A percentile compares a stretch with the other conserved stretches of the same genome.
phyloP scores from a whole-genome alignment of 2,113 vertebrate species.

The Platysternon megacephalum region DNA sequence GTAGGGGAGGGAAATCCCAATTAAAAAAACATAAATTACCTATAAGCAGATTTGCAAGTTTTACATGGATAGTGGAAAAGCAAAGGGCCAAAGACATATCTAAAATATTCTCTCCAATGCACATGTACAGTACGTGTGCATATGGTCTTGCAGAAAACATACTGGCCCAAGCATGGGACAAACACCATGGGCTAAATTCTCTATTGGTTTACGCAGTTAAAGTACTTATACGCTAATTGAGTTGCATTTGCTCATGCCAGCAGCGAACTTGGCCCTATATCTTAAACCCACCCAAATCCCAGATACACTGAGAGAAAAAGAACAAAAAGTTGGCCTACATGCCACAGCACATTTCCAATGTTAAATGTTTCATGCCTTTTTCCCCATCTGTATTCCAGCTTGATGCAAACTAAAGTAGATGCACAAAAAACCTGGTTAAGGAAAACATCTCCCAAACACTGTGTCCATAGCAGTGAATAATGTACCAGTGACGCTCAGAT shows the following conservation, averaged over 20 bases:
- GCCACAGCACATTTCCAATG: slow-evolving; percentile 59
- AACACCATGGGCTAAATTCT: slow-evolving; percentile 45
- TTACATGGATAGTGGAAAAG: slow-evolving; percentile 17
- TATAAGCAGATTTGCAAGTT: background rate
- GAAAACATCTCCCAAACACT: slow-evolving; percentile 28
- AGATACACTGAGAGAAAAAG: slow-evolving; percentile 53
- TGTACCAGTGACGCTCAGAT: slow-evolving; percentile 13
- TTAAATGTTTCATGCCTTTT: slow-evolving; percentile 50
- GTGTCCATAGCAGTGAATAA: slow-evolving; percentile 49
- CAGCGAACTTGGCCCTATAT: slow-evolving; percentile 32
- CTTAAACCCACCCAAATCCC: slow-evolving; percentile 53
- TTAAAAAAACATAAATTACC: background rate
- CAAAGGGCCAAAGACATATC: background rate
- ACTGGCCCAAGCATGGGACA: slow-evolving; percentile 56
- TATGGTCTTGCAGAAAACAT: slow-evolving; percentile 58
- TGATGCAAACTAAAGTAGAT: slow-evolving; percentile 70
- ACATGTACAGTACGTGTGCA: slow-evolving; percentile 45
- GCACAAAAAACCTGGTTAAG: slow-evolving; percentile 67
- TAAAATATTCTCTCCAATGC: background rate
- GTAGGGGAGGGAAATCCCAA: background rate
- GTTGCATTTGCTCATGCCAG: slow-evolving; percentile 35
- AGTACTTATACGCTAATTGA: slow-evolving; percentile 33
- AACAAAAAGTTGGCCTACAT: slow-evolving; percentile 60
- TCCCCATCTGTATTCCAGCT: slow-evolving; percentile 55
- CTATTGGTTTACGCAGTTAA: slow-evolving; percentile 46